phyloP scores from a whole-genome alignment of 1,140 invertebrate species.

The Octopus bimaculoides region DNA sequence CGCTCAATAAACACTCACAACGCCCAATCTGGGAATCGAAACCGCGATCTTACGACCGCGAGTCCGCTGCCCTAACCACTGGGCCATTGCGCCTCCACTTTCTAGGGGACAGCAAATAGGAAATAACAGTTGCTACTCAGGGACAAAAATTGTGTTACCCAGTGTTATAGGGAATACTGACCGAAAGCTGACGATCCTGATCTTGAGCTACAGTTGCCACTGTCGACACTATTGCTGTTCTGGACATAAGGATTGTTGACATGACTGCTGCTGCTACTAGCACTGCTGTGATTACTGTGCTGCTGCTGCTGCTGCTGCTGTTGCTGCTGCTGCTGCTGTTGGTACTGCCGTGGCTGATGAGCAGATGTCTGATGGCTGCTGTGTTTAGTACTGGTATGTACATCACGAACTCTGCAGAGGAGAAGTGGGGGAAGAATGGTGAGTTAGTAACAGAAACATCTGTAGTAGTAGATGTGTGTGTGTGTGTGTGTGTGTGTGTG shows the following conservation, averaged over 20 bases:
- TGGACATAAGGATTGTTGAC: not conserved
- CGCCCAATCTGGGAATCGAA: no score
- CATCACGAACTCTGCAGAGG: not conserved
- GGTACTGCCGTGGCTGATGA: not conserved
- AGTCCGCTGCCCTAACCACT: no score
- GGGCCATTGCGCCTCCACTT: no score
- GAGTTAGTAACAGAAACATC: no score
- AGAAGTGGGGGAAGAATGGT: not conserved
- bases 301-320: not conserved
- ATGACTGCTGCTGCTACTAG: not conserved
- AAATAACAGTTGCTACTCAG: no score
- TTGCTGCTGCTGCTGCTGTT: not conserved
- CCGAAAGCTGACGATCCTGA: constrained; percentile 14
- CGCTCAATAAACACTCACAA: no score
- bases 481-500: no score
- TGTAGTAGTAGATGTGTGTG: no score
- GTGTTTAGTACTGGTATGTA: not conserved
- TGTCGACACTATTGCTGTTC: constrained; percentile 4
- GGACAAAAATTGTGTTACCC: no score
- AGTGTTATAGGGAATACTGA: not conserved
- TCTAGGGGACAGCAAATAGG: no score
- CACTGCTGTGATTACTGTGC: not conserved
- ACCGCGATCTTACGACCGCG: no score
- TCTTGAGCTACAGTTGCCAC: not conserved
- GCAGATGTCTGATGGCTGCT: not conserved